Conservation (phyloP, 2,113 vertebrate genomes). For the Cercocebus atys region DNA sequence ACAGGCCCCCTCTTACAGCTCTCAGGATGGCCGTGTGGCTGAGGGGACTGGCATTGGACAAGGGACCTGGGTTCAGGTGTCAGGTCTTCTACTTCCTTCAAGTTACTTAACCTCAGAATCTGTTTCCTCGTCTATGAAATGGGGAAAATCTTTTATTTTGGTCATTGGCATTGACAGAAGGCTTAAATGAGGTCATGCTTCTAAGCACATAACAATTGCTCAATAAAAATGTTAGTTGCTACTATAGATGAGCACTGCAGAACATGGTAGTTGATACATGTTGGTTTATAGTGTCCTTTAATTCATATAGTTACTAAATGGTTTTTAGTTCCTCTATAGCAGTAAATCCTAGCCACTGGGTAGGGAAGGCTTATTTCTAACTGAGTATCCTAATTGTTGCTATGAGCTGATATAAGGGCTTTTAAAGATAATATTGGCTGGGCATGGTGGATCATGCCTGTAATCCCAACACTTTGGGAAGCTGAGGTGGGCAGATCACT, state of each 20-base stretch:
- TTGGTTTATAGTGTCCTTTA: background rate
- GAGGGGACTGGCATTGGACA: background rate
- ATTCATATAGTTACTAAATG: background rate
- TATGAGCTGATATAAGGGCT: background rate
- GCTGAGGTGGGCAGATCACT: no score
- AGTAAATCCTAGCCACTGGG: background rate
- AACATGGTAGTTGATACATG: background rate
- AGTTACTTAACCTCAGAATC: background rate
- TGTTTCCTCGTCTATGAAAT: background rate
- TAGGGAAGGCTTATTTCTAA: background rate
- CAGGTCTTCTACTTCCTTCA: background rate
- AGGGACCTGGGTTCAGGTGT: background rate
- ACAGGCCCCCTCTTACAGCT: accelerated
- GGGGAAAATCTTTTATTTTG: background rate
- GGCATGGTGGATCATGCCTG: no score
- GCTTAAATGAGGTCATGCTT: background rate
- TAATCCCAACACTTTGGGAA: no score
- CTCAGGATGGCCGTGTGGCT: background rate
- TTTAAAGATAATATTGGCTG: background rate
- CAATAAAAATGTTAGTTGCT: background rate
- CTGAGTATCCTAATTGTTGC: background rate
- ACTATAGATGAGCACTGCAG: no score
- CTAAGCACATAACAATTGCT: background rate
- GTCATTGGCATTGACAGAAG: background rate
- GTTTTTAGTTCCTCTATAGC: background rate